Evolutionary conservation across 1,140 invertebrate genomes (phyloP), one percentile per base, ranked within the genome.

Genomic region (Leguminivora glycinivorella): DNA sequence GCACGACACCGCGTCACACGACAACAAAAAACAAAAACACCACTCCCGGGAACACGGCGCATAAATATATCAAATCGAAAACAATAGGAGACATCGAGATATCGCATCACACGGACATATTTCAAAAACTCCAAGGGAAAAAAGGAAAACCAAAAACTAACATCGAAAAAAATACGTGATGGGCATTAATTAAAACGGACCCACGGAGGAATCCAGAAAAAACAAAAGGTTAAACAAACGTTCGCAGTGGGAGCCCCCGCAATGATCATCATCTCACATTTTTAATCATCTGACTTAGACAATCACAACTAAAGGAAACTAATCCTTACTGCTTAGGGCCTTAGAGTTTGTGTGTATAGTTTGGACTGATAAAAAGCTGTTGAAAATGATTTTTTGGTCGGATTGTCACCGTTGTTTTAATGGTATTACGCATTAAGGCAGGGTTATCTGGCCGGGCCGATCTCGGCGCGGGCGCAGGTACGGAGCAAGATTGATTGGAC

Each of bases 361-460:
- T 47, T 56, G 38, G 25, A 56, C 67, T 43, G 70, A 75, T 83
- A 79, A 80, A 78, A 79, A 88, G 82, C 83, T 90, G 86, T 89
- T 88, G 84, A 86, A 88, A 88, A 85, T 82, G 72, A 84, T 89
- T 88, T 86, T 86, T 90, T 87, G 85, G 84, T 89, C 80, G 84
- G 84, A 89, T 91, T 90, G 89, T 91, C 89, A 90, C 88, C 88
- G 88, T 89, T 91, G 88, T 89, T 90, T 91, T 91, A 91, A 90
- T 91, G 89, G 88, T 86, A 89, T 88, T 90, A 90, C 85, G 89
- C 84, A 87, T 87, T 80, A 85, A 84, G 82, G 87, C 87, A 89
- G 89, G 89, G 88, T 91, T 91, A 91, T 91, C 89, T 85, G 70
- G 70, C 69, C 76, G 82, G 83, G 78, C 88, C 88, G 89, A 90